Conservation (phyloP, 2,113 vertebrate species). For the Ardeotis arabs region DNA sequence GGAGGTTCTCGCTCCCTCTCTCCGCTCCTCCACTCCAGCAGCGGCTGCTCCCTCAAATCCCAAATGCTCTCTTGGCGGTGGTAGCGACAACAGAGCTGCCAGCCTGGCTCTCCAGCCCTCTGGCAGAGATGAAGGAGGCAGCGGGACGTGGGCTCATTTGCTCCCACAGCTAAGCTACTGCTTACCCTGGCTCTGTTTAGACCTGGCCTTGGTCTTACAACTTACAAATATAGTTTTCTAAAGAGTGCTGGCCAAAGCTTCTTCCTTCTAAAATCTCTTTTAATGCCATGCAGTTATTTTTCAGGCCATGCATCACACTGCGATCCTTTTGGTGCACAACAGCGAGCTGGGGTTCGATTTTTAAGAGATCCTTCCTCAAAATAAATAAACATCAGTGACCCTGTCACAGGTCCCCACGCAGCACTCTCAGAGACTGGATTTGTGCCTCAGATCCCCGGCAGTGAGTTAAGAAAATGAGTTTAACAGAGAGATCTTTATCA, state of each 20-base stretch:
- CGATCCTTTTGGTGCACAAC: fast-evolving
- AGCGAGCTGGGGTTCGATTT: neutral
- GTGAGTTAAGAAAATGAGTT: neutral
- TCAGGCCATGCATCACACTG: neutral
- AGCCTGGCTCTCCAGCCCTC: neutral
- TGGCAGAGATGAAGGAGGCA: neutral
- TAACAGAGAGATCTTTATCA: neutral
- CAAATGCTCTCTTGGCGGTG: neutral
- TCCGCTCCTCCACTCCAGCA: fast-evolving
- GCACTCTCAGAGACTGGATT: neutral
- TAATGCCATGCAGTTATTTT: neutral
- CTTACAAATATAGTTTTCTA: neutral
- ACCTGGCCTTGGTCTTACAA: neutral
- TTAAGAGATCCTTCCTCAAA: neutral
- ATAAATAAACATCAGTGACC: neutral
- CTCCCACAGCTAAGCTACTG: neutral
- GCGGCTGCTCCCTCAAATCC: neutral
- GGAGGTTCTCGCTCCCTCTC: neutral
- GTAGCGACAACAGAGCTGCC: neutral
- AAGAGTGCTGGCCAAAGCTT: neutral
- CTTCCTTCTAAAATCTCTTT: neutral
- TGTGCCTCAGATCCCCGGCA: neutral
- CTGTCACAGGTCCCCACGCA: neutral
- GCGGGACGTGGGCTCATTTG: neutral
- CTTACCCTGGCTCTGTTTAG: constrained; percentile 29